phyloP scores from a whole-genome alignment of 2,888 invertebrate genomes.

The Latheticus oryzae region DNA sequence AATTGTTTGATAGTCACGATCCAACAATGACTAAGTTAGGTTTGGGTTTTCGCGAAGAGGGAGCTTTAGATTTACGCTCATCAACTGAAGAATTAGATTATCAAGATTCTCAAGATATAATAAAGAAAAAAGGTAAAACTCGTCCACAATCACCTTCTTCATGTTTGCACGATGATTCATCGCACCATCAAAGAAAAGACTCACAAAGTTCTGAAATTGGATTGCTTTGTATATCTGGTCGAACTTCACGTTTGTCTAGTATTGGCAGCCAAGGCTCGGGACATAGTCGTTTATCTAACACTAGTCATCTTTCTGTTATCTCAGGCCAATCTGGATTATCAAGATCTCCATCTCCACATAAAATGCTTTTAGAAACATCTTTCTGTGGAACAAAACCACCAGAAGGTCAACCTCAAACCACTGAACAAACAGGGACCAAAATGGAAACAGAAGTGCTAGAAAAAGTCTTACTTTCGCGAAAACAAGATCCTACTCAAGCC shows the following conservation, averaged over 20 bases:
- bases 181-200: slow-evolving; percentile 65
- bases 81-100: slow-evolving; percentile 91
- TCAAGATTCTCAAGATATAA: slow-evolving; percentile 71
- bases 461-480: slow-evolving; percentile 71
- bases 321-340: slow-evolving; percentile 70
- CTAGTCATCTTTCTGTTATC: slow-evolving; percentile 70
- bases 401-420: slow-evolving; percentile 59
- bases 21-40: slow-evolving; percentile 61
- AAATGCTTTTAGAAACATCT: slow-evolving; percentile 89
- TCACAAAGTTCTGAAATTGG: slow-evolving; percentile 79
- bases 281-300: slow-evolving; percentile 66
- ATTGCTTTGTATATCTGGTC: slow-evolving; percentile 79
- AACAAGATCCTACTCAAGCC: slow-evolving; percentile 74
- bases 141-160: slow-evolving; percentile 61
- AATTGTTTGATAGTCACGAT: slow-evolving; percentile 68
- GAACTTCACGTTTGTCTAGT: slow-evolving; percentile 85
- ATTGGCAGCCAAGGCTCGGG: slow-evolving; percentile 80
- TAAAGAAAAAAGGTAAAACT: slow-evolving; percentile 57
- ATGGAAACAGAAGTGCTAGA: slow-evolving; percentile 67
- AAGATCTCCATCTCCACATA: slow-evolving; percentile 89
- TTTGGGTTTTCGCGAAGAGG: slow-evolving; percentile 70
- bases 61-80: slow-evolving; percentile 85
- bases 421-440: slow-evolving; percentile 57
- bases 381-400: slow-evolving; percentile 87
- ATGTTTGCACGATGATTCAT: slow-evolving; percentile 52